Conservation (phyloP, 35 echinoderm and acorn worm species). For the Heliocidaris tuberculata region DNA sequence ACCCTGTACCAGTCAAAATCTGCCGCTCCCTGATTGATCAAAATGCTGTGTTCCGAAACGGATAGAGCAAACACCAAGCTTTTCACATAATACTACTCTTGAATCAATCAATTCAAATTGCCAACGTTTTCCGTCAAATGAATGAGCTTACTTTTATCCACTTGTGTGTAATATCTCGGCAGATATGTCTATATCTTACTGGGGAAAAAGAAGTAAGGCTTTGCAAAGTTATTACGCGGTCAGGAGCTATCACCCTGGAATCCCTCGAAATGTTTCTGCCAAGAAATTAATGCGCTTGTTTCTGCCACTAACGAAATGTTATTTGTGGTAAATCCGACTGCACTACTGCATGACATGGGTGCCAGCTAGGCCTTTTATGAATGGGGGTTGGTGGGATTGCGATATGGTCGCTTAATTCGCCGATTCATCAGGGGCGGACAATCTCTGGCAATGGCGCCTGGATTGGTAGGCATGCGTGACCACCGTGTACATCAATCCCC, state of each 20-base stretch:
- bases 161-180: slow-evolving; percentile 6
- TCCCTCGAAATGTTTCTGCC: slow-evolving; percentile 5
- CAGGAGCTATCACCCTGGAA: not conserved
- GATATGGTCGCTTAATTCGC: slow-evolving; percentile 30
- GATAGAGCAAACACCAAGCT: slow-evolving; percentile 17
- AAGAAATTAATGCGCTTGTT: slow-evolving; percentile 41
- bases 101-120: slow-evolving; percentile 34
- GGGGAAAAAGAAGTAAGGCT: not conserved
- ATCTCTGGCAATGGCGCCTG: not conserved
- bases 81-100: slow-evolving; percentile 18
- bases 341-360: not conserved
- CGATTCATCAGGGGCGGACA: not conserved
- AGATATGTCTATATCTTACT: slow-evolving; percentile 23
- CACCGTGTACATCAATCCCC: not conserved
- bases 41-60: slow-evolving; percentile 10
- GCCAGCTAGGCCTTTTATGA: not conserved
- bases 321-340: slow-evolving; percentile 26
- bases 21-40: slow-evolving; percentile 20
- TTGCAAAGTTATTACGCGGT: slow-evolving; percentile 10
- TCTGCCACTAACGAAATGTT: slow-evolving; percentile 41
- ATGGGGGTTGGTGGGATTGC: slow-evolving; percentile 15
- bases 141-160: slow-evolving; percentile 35
- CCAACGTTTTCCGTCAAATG: slow-evolving; percentile 21
- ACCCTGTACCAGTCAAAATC: slow-evolving; percentile 16
- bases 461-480: not conserved